A percentile compares a stretch with the other conserved stretches of the same genome.
Conservation (phyloP, 2,888 invertebrate genomes). For the Adelphocoris suturalis region DNA sequence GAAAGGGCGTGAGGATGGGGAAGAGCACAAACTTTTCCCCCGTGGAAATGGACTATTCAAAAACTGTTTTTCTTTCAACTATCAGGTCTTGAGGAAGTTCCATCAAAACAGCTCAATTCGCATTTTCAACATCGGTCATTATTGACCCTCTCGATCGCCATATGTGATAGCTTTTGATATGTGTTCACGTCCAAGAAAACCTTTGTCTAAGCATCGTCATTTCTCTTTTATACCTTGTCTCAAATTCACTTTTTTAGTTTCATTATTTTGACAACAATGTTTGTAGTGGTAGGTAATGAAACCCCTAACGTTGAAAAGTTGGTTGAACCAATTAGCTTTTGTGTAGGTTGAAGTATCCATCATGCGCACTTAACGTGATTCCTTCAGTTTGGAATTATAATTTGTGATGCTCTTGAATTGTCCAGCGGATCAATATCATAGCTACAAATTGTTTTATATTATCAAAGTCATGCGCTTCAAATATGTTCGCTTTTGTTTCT, state of each 20-base stretch:
- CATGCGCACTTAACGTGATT: slow-evolving; percentile 3
- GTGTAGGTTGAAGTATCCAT: background rate
- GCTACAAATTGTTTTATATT: too few relatives aligned
- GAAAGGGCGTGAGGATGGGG: background rate
- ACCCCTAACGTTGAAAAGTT: background rate
- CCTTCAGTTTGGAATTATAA: background rate
- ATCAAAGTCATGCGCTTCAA: too few relatives aligned
- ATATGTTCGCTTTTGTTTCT: too few relatives aligned
- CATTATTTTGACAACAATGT: too few relatives aligned
- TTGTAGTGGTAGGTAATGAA: background rate
- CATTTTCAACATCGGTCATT: background rate
- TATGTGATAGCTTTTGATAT: background rate
- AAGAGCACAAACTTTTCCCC: background rate
- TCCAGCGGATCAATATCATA: too few relatives aligned
- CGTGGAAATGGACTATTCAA: too few relatives aligned
- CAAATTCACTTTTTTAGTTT: background rate
- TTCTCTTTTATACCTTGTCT: background rate
- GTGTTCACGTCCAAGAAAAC: background rate
- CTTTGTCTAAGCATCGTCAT: background rate
- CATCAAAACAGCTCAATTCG: too few relatives aligned
- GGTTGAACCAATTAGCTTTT: background rate
- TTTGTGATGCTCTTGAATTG: background rate
- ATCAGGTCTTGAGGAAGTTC: too few relatives aligned
- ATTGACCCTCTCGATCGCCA: slow-evolving; percentile 13
- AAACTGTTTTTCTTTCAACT: too few relatives aligned